Percentiles rank a stretch among this genome's conserved stretches.
Evolutionary conservation across 2,797 vertebrate species (phyloP).

Genomic region (Knipowitschia caucasica): DNA sequence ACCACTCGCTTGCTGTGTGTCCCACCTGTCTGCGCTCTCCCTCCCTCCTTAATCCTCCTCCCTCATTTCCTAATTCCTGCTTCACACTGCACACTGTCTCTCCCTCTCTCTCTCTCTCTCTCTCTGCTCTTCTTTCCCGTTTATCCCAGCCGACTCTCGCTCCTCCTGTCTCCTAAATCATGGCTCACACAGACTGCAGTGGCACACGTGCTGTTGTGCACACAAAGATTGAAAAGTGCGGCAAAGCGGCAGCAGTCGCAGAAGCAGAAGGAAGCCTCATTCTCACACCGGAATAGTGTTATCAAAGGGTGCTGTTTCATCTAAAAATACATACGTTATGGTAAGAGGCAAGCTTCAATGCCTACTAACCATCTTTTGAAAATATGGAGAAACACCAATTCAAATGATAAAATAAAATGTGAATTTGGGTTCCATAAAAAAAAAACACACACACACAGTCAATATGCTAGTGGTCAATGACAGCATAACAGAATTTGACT

Average conservation of each 20-base stretch:
- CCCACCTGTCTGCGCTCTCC: constrained; percentile 44
- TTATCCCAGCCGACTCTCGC: no score
- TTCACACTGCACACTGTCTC: constrained; percentile 23
- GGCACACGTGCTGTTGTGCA: constrained; percentile 51
- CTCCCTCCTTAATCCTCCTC: constrained; percentile 48
- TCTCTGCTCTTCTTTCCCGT: not conserved
- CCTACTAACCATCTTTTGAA: not conserved
- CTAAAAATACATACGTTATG: not conserved
- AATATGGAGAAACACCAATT: not conserved
- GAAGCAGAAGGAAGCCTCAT: constrained; percentile 18
- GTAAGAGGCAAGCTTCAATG: not conserved
- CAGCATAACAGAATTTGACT: not conserved
- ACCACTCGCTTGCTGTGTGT: not conserved
- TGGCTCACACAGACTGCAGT: constrained; percentile 56
- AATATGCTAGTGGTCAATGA: not conserved
- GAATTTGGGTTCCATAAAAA: not conserved
- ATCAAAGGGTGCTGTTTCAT: not conserved
- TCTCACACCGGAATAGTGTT: constrained; percentile 2
- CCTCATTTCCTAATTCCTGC: constrained; percentile 48
- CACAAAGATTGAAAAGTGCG: constrained; percentile 43
- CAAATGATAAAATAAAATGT: not conserved
- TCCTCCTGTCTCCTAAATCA: constrained; percentile 42
- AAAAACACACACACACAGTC: not conserved
- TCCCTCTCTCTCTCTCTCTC: constrained; percentile 9
- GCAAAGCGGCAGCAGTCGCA: constrained; percentile 3